Evolutionary conservation across 2,888 invertebrate genomes (phyloP), one percentile per base, ranked within the genome.

Genomic region (Archips crataeganus): DNA sequence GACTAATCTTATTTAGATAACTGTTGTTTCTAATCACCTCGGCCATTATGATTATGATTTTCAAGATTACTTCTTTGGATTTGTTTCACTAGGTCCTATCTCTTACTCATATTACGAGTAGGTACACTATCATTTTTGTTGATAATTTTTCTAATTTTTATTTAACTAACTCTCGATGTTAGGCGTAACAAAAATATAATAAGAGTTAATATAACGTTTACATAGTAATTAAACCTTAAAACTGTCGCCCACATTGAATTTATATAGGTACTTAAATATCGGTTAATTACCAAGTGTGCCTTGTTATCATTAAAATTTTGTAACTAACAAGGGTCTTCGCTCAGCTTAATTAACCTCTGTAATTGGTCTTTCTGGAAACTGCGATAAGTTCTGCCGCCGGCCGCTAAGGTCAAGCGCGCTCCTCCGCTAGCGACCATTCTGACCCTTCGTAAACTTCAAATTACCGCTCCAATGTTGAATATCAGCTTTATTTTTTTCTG

Each of bases 341-440:
- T 84, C 79, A 79, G 80, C 81, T 84, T 86, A 86, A 86, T 88
- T 87, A 87, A 85, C 83, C 83, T 81, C 80, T 84, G 79, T 86
- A 84, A 87, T 87, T 86, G 84, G 79, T 81, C 80, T 84, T 84
- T 81, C 79, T 79, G 76, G 75, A 78, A 77, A 71, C 63, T 73
- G 68, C 71, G 75, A 75, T 71, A 74, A 71, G 73, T 72, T 68
- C 42, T 74, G 65, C 64, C 64, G 45, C 64, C 54, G 65, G 60
- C 67, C 73, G 62, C 65, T 74, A 65, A 70, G 74, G 74, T 69
- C 70, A 70, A 64, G 57, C 60, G 61, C 51, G 45, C 45, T 23
- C 61, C 66, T 36, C 42, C 47, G 63, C 62, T 11, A 59, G 51
- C 49, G 70, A 49, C 71, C 60, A 71, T 76, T 63, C 32, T 42